Base-by-base conservation (phyloP, 2,888 invertebrate genomes). In the Argyra leucocephala region DNA sequence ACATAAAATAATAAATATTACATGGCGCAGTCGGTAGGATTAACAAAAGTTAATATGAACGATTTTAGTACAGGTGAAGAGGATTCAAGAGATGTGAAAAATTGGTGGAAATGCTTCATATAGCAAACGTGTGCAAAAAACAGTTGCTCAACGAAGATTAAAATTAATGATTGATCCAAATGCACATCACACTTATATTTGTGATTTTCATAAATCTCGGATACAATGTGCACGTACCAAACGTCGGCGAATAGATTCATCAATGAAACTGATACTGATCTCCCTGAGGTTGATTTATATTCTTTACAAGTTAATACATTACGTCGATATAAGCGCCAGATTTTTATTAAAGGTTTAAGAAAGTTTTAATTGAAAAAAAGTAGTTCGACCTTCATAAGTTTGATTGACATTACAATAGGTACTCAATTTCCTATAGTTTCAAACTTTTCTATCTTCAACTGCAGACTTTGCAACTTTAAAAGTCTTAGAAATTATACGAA, bases 121-220 rank as follows among this genome's bases (percentile, higher is more conserved):
- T 82, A 96, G 93, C 81, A 96, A 97, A 80, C 86, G 96, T 72
- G 94, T 97, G 74, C 96, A 96, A 81, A 96, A 96, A 80, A 96
- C 92, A 66, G 96, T 96, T 48, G 89, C 91, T 64, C 94, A 95
- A 76, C 86, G 93, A 74, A 87, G 92, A 74, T 86, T 97, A 59
- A 93, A 93, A 77, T 86, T 97, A 59, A 89, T 88, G 77, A 88
- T 92, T 72, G 96, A 96, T 81, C 87, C 84, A 71, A 83, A 84
- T 76, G 94, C 93, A 57, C 86, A 91, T 72, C 96, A 97, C 77
- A 93, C 91, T 73, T 96, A 97, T 78, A 97, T 97, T 74, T 97
- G 97, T 81, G 97, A 97, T 77, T 89, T 89, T 76, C 97, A 97
- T 81, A 97, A 97, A 81, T 89, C 89, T 77, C 90, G 96, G 75